These are phyloP conservation scores for Linnaemya vulpina DNA, from an alignment of 2,888 invertebrate genomes.

Conservation along the genomic window DNA sequence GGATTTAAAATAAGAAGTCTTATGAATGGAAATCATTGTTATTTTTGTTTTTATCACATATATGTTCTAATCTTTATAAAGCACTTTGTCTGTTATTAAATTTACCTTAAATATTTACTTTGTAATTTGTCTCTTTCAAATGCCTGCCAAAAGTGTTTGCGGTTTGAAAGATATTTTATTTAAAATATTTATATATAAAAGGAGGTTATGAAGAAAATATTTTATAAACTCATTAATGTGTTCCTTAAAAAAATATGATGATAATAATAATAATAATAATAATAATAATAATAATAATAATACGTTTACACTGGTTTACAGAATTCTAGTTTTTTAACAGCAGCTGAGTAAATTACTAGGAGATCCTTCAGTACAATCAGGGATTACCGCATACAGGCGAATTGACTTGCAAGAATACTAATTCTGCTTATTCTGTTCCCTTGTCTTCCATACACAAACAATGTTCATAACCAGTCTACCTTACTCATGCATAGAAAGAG, in stretches of 20 bases:
- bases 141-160: background rate
- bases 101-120: background rate
- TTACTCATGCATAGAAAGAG: no score
- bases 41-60: background rate
- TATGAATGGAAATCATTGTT: slow-evolving; percentile 15
- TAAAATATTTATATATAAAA: background rate
- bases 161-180: background rate
- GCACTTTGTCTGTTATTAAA: background rate
- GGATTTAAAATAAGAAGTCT: background rate
- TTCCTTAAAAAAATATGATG: no score
- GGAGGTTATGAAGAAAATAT: background rate
- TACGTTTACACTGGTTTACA: background rate
- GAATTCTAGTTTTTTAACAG: no score
- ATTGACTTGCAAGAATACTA: no score
- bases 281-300: no score
- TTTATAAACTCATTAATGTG: background rate
- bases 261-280: no score
- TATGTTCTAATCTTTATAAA: background rate
- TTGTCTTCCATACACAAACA: no score
- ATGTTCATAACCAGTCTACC: no score
- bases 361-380: no score
- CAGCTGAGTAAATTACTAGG: no score
- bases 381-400: no score
- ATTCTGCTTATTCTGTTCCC: no score
- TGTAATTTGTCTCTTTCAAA: background rate